These are phyloP conservation scores for Tigriopus californicus DNA, from an alignment of 2,888 invertebrate genomes.

Conservation along the genomic window DNA sequence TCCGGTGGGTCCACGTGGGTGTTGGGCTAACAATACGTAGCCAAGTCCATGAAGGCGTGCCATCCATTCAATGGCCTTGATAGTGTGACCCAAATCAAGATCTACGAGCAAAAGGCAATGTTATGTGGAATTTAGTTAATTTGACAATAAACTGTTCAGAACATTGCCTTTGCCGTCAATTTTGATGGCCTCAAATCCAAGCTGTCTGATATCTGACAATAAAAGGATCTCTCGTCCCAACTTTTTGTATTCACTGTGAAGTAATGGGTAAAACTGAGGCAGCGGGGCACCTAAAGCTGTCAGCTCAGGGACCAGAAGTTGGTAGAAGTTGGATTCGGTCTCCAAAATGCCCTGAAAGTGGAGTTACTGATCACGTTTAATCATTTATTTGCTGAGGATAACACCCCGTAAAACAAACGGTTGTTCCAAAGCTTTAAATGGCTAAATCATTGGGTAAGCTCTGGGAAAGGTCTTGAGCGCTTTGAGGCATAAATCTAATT, in stretches of 20 bases:
- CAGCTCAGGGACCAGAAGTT: background rate
- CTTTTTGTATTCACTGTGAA: background rate
- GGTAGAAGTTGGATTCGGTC: background rate
- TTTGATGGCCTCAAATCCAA: background rate
- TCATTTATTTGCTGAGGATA: no score
- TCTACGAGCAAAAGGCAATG: background rate
- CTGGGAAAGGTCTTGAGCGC: no score
- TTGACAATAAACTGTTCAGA: background rate
- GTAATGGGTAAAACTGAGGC: background rate
- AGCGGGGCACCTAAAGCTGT: background rate
- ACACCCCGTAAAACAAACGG: no score
- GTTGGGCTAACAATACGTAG: background rate
- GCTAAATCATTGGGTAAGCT: no score
- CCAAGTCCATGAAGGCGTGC: background rate
- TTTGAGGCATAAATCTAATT: no score
- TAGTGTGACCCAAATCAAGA: background rate
- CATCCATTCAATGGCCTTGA: slow-evolving; percentile 1
- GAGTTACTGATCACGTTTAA: no score
- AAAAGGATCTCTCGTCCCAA: background rate
- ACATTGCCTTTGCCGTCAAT: no score
- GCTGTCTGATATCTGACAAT: background rate
- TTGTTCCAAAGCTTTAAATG: no score
- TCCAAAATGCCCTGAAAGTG: background rate
- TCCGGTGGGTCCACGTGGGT: background rate
- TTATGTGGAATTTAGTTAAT: background rate